Conservation (phyloP, 2,797 vertebrate genomes). For the Alfaro cultratus region DNA sequence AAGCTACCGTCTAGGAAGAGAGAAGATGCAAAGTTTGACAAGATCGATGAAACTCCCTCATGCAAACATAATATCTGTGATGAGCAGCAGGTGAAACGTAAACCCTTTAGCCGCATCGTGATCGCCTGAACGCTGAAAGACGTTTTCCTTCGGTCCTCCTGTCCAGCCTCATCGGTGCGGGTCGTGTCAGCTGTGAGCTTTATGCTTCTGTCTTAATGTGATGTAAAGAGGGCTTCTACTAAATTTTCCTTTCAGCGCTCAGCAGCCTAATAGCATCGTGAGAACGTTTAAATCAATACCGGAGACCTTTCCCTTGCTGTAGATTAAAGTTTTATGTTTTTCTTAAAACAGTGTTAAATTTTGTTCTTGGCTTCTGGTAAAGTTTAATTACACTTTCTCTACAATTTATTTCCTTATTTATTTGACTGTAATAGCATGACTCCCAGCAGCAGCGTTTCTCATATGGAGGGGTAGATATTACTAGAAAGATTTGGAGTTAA, state of each 20-base stretch:
- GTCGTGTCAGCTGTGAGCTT: not conserved
- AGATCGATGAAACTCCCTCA: not conserved
- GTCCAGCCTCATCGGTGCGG: not conserved
- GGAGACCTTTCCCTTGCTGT: not conserved
- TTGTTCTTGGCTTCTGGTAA: not conserved
- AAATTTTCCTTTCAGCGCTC: not conserved
- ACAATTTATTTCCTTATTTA: not conserved
- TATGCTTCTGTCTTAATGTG: not conserved
- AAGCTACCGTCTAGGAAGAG: not conserved
- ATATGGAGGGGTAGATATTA: not conserved
- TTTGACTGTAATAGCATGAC: no score
- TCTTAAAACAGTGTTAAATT: not conserved
- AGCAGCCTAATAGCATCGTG: not conserved
- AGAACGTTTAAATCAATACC: not conserved
- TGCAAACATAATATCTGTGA: not conserved
- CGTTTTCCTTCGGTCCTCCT: not conserved
- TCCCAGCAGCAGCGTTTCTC: not conserved
- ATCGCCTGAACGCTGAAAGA: not conserved
- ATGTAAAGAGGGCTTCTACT: not conserved
- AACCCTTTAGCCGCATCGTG: not conserved
- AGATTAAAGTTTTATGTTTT: not conserved
- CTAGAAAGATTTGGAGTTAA: no score
- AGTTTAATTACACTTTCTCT: not conserved
- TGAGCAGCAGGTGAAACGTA: not conserved
- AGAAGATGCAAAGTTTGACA: not conserved